Evolutionary conservation across 2,113 vertebrate species (phyloP).

Genomic region (Chloropsis cyanopogon): DNA sequence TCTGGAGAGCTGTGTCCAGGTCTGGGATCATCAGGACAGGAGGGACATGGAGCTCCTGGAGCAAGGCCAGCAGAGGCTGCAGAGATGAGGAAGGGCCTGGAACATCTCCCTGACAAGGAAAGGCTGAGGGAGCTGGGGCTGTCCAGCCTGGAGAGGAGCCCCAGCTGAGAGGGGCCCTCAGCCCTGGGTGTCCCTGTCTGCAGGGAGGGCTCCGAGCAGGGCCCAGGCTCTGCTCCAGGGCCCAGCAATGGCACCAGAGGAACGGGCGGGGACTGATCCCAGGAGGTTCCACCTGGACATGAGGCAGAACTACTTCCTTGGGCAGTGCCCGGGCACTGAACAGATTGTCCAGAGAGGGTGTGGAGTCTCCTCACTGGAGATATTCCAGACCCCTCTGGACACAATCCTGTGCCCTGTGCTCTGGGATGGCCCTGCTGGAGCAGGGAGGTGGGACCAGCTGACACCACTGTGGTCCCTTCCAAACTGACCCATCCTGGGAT

Average conservation of each 20-base stretch:
- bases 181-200: neutral
- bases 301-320: neutral
- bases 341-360: neutral
- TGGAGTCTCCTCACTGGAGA: neutral
- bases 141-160: neutral
- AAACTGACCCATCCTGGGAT: neutral
- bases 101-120: neutral
- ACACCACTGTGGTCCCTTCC: neutral
- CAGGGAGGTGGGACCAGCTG: neutral
- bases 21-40: neutral
- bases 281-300: neutral
- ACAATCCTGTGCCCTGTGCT: neutral
- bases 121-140: neutral
- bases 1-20: neutral
- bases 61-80: fast-evolving
- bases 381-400: neutral
- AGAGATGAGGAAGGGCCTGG: neutral
- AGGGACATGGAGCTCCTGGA: neutral
- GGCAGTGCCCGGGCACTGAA: fast-evolving
- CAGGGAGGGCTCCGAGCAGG: neutral
- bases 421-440: neutral
- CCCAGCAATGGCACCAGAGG: neutral
- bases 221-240: neutral
- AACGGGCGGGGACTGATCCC: neutral
- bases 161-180: neutral